Evolutionary conservation across 2,888 invertebrate species (phyloP).

Genomic region (Archaeoteleia sp.): DNA sequence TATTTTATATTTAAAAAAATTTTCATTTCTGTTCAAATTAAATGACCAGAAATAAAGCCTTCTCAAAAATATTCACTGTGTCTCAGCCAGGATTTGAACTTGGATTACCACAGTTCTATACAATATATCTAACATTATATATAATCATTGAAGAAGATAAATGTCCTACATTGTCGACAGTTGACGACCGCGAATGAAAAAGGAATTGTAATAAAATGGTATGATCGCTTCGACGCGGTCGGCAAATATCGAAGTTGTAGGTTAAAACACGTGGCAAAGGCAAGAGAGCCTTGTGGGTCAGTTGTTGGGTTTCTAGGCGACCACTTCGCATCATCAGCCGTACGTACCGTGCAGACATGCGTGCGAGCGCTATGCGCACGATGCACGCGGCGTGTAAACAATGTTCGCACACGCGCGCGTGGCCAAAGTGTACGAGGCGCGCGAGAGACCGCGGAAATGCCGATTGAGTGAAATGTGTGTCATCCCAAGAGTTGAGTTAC

Average conservation of each 20-base stretch:
- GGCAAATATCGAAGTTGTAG: neutral
- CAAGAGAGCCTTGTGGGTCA: conserved; percentile 31
- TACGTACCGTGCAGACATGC: conserved; percentile 45
- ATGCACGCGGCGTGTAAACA: conserved; percentile 24
- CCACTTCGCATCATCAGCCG: conserved; percentile 50
- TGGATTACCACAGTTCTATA: no score
- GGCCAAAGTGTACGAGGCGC: conserved; percentile 8
- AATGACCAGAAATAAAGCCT: no score
- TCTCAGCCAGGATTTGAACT: no score
- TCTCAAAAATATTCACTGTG: no score
- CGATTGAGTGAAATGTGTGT: conserved; percentile 65
- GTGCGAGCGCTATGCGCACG: conserved; percentile 15
- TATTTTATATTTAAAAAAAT: no score
- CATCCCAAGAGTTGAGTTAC: conserved; percentile 51
- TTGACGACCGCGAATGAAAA: neutral
- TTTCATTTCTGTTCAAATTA: no score
- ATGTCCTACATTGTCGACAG: neutral
- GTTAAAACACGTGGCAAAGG: conserved; percentile 13
- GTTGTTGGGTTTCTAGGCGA: conserved; percentile 58
- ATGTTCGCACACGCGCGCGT: conserved; percentile 13
- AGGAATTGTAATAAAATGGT: neutral
- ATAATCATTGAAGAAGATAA: no score
- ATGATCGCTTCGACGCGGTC: neutral
- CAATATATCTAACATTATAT: no score
- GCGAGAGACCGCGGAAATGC: conserved; percentile 43